Evolutionary conservation across 2,888 invertebrate genomes (phyloP).

Genomic region (Eutolmus rufibarbis): DNA sequence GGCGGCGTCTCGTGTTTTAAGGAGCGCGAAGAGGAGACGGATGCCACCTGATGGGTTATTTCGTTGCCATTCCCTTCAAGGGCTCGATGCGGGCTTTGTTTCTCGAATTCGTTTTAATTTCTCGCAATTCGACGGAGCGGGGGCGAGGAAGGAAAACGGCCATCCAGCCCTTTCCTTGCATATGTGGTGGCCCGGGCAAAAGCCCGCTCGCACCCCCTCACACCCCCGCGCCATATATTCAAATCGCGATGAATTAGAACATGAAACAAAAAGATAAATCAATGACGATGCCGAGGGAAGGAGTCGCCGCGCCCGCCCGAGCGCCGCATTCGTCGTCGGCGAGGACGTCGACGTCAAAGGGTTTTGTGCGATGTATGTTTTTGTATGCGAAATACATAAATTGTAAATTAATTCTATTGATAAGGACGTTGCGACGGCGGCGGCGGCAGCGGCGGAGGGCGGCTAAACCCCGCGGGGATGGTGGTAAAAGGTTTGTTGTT

Average conservation of each 20-base stretch:
- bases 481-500: conserved; percentile 30
- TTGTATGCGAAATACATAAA: conserved; percentile 45
- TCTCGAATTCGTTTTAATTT: conserved; percentile 34
- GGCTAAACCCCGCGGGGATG: neutral
- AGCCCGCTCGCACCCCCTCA: neutral
- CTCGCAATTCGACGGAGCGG: neutral
- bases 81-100: conserved; percentile 19
- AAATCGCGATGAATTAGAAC: conserved; percentile 47
- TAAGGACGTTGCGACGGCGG: neutral
- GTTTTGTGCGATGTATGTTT: conserved; percentile 30
- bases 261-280: conserved; percentile 46
- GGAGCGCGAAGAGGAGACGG: neutral
- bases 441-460: neutral
- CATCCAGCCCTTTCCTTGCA: neutral
- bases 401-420: conserved; percentile 48
- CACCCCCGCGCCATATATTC: conserved; percentile 26
- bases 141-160: neutral
- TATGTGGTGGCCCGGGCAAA: neutral
- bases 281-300: conserved; percentile 16
- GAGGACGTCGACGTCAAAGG: neutral
- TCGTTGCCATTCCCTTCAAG: conserved; percentile 13
- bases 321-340: neutral
- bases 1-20: neutral
- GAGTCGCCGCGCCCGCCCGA: neutral
- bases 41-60: conserved; percentile 11